Conservation (phyloP, 23 tunicate genomes). For the Pegea sp. region DNA sequence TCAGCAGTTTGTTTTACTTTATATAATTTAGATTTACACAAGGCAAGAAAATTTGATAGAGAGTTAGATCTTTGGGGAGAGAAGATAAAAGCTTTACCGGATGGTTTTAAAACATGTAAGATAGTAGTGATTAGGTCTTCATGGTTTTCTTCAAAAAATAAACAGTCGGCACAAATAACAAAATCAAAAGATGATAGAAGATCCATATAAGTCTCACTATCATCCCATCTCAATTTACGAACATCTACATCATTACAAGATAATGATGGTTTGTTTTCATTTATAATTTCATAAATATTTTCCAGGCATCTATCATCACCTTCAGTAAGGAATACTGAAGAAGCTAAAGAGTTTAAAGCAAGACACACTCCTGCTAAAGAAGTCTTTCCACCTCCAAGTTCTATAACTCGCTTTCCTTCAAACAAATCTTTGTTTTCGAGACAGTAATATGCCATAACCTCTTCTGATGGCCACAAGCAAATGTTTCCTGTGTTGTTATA, state of each 20-base stretch:
- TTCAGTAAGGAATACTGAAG: constrained; percentile 23
- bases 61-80: too few relatives aligned
- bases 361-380: constrained; percentile 39
- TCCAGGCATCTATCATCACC: constrained; percentile 40
- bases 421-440: constrained; percentile 13
- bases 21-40: too few relatives aligned
- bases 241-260: constrained; percentile 7
- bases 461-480: constrained; percentile 78
- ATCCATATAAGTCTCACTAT: too few relatives aligned
- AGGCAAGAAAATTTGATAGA: too few relatives aligned
- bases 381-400: constrained; percentile 60
- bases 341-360: constrained; percentile 11
- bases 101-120: too few relatives aligned
- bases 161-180: too few relatives aligned
- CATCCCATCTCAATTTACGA: not conserved
- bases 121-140: too few relatives aligned
- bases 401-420: constrained; percentile 15
- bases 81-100: too few relatives aligned
- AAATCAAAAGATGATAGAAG: too few relatives aligned
- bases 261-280: not conserved
- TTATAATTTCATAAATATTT: not conserved
- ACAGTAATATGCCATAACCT: constrained; percentile 53
- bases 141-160: too few relatives aligned
- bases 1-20: too few relatives aligned
- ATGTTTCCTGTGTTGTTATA: constrained; percentile 79